Evolutionary conservation across 2,888 invertebrate genomes (phyloP).

Genomic region (Heliothis peltigera): DNA sequence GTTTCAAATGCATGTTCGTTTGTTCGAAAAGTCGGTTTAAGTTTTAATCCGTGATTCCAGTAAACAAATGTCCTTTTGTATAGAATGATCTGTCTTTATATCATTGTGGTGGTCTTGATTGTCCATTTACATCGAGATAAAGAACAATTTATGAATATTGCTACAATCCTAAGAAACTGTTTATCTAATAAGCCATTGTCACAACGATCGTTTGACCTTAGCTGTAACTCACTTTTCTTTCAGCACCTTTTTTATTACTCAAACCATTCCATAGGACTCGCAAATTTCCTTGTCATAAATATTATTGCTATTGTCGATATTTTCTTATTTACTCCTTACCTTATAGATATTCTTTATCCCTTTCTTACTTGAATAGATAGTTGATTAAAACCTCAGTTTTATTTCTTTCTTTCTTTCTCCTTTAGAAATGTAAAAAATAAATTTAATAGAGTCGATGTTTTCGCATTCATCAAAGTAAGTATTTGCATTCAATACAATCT

Average conservation of each 20-base stretch:
- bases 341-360: conserved; percentile 28
- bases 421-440: conserved; percentile 21
- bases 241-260: conserved; percentile 52
- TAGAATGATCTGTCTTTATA: too few relatives aligned
- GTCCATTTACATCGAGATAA: too few relatives aligned
- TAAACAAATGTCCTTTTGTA: too few relatives aligned
- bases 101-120: too few relatives aligned
- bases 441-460: conserved; percentile 44
- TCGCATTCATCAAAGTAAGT: conserved; percentile 68
- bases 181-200: conserved; percentile 26
- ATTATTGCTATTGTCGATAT: conserved; percentile 52
- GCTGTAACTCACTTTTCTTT: conserved; percentile 48
- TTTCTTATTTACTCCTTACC: conserved; percentile 27
- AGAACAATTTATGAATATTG: background rate
- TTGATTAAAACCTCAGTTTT: conserved; percentile 34
- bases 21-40: background rate
- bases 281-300: conserved; percentile 59
- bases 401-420: conserved; percentile 6
- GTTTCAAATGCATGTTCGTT: background rate
- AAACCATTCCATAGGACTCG: conserved; percentile 49
- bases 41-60: background rate
- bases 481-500: conserved; percentile 71
- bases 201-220: conserved; percentile 43
- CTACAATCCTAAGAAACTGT: background rate
- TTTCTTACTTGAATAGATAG: conserved; percentile 27